Evolutionary conservation across 2,888 invertebrate genomes (phyloP).

Genomic region (Teleiodes luculella): DNA sequence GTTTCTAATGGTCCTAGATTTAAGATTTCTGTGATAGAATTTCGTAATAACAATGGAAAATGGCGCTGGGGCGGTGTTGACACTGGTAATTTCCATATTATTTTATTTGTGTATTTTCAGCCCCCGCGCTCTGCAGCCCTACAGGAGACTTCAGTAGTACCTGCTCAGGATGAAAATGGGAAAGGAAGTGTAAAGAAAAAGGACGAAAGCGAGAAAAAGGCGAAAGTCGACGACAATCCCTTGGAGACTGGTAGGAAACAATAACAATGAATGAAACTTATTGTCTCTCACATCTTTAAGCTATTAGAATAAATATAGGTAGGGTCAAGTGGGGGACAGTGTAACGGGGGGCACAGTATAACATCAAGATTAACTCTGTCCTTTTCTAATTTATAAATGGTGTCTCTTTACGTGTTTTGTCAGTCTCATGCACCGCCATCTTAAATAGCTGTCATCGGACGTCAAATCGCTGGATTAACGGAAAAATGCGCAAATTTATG

Average conservation of each 20-base stretch:
- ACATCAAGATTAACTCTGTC: too few relatives aligned
- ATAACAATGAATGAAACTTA: conserved; percentile 1
- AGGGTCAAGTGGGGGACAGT: too few relatives aligned
- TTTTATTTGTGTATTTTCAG: conserved; percentile 40
- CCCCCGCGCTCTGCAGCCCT: conserved; percentile 37
- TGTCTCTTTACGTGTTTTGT: too few relatives aligned
- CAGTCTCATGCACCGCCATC: too few relatives aligned
- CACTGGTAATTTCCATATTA: neutral
- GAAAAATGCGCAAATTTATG: too few relatives aligned
- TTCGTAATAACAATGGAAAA: conserved; percentile 5
- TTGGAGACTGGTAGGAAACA: conserved; percentile 63
- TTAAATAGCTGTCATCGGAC: too few relatives aligned
- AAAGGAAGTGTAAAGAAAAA: conserved; percentile 48
- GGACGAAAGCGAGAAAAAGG: conserved; percentile 35
- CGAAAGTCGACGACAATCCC: conserved; percentile 49
- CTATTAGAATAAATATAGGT: too few relatives aligned
- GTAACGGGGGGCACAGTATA: too few relatives aligned
- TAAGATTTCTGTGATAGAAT: neutral
- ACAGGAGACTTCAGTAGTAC: conserved; percentile 34
- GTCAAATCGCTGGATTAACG: too few relatives aligned
- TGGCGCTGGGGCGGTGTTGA: conserved; percentile 10
- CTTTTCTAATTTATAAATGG: too few relatives aligned
- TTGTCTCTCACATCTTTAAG: neutral
- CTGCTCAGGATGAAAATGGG: conserved; percentile 38
- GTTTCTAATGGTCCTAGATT: neutral